A percentile compares a stretch with the other conserved stretches of the same genome.
Evolutionary conservation across 2,113 vertebrate genomes (phyloP).

Genomic region (Phalacrocorax brasilianus): DNA sequence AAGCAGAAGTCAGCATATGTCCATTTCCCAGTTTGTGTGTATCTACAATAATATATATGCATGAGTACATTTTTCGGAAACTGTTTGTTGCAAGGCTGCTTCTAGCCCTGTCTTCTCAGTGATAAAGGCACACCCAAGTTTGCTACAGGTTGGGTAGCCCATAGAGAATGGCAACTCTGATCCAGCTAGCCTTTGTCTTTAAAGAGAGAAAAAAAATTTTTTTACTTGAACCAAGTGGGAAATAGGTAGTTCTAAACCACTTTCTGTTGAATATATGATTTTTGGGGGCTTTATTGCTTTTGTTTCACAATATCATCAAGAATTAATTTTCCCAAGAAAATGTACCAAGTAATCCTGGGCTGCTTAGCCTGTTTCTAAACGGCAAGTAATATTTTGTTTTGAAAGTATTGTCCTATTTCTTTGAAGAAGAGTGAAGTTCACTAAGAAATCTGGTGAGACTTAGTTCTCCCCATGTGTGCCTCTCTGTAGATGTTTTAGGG

Average conservation of each 20-base stretch:
- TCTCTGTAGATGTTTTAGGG: not conserved
- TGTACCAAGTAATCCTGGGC: not conserved
- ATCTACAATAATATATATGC: not conserved
- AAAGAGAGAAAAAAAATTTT: not conserved
- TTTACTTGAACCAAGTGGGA: constrained; percentile 25
- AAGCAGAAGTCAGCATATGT: constrained; percentile 62
- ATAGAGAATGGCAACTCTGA: not conserved
- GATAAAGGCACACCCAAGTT: not conserved
- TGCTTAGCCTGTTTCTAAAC: not conserved
- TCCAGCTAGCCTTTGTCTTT: constrained; percentile 20
- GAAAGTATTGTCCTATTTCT: not conserved
- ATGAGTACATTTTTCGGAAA: not conserved
- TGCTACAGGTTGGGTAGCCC: not conserved
- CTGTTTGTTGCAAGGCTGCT: not conserved
- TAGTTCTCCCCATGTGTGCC: not conserved
- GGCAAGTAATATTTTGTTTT: not conserved
- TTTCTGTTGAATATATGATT: not conserved
- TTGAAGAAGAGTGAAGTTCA: not conserved
- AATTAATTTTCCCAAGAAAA: not conserved
- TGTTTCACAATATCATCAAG: not conserved
- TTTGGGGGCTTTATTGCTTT: not conserved
- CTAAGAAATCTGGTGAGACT: not conserved
- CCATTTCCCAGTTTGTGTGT: not conserved
- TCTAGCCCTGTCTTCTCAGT: not conserved
- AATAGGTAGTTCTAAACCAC: not conserved